phyloP scores from a whole-genome alignment of 2,797 vertebrate species.

The Enteromius unitaeniatus region DNA sequence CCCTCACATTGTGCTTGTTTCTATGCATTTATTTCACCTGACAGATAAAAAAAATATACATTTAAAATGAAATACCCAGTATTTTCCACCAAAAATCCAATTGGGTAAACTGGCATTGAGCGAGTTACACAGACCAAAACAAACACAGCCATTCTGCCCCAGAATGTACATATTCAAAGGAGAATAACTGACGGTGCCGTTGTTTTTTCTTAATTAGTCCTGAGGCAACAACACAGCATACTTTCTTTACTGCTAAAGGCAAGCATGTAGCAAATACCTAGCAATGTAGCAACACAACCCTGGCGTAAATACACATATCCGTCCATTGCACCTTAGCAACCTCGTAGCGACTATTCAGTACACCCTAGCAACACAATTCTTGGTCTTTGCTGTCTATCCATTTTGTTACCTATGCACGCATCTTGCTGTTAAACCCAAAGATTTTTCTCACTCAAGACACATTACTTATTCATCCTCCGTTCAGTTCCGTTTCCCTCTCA shows the following conservation, averaged over 20 bases:
- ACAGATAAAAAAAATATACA: background rate
- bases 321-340: background rate
- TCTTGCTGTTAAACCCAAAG: slow-evolving; percentile 4
- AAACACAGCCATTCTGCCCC: too few species aligned
- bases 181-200: too few species aligned
- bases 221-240: background rate
- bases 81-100: too few species aligned
- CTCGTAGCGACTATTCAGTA: background rate
- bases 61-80: too few species aligned
- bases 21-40: background rate
- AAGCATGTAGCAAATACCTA: too few species aligned
- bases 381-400: slow-evolving; percentile 6
- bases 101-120: too few species aligned
- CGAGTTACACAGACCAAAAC: too few species aligned
- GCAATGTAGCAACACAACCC: background rate
- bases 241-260: background rate
- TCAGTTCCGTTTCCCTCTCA: slow-evolving; percentile 37
- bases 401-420: slow-evolving; percentile 24
- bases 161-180: too few species aligned
- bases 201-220: background rate
- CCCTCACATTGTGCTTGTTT: background rate
- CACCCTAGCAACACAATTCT: background rate
- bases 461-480: slow-evolving; percentile 56
- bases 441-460: slow-evolving; percentile 16
- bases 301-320: background rate